Percentiles rank a stretch among this genome's conserved stretches.
phyloP scores from a whole-genome alignment of 2,888 invertebrate species.

The Linnaemya tessellans region DNA sequence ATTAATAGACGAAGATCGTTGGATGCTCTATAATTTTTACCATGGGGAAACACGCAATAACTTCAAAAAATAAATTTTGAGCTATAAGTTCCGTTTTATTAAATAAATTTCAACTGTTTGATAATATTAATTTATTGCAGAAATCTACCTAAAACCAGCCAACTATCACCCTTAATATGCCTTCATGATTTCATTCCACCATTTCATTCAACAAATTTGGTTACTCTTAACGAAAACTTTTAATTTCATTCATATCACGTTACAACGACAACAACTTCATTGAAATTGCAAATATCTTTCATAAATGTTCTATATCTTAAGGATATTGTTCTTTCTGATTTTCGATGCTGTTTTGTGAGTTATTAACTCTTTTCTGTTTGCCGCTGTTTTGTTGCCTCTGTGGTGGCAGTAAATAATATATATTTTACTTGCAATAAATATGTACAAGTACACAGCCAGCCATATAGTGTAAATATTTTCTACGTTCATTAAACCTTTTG shows the following conservation, averaged over 20 bases:
- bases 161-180: no score
- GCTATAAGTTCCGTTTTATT: no score
- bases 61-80: no score
- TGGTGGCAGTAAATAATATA: conserved; percentile 51
- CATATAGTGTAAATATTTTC: conserved; percentile 35
- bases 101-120: no score
- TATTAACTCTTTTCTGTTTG: conserved; percentile 34
- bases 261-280: conserved; percentile 35
- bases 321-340: conserved; percentile 71
- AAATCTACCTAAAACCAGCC: no score
- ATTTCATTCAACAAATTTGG: not conserved
- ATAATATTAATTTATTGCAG: no score
- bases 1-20: no score
- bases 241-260: conserved; percentile 58
- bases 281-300: conserved; percentile 27
- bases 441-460: not conserved
- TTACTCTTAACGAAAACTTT: conserved; percentile 7
- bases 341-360: conserved; percentile 52
- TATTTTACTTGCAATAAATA: conserved; percentile 17
- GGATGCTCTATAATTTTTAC: no score
- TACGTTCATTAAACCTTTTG: conserved; percentile 65
- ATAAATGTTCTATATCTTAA: conserved; percentile 60
- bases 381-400: conserved; percentile 2
- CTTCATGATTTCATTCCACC: not conserved
- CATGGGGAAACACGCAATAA: no score